Evolutionary conservation across 2,113 vertebrate genomes (phyloP).

Genomic region (Bothrops jararaca): DNA sequence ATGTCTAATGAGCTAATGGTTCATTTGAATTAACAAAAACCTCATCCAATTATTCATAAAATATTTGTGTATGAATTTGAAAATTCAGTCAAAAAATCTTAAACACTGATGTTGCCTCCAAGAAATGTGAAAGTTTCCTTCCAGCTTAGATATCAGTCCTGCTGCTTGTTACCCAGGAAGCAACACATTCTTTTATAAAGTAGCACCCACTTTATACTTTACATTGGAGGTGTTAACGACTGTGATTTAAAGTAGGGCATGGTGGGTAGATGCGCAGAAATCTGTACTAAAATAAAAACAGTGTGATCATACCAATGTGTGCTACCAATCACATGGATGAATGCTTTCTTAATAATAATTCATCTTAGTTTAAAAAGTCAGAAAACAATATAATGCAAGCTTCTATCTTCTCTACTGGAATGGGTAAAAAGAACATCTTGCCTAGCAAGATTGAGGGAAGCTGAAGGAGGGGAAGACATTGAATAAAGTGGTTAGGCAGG

Average conservation of each 20-base stretch:
- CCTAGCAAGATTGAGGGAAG: background rate
- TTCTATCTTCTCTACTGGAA: background rate
- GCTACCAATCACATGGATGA: background rate
- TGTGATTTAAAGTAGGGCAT: slow-evolving; percentile 1
- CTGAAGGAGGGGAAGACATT: background rate
- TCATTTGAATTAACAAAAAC: background rate
- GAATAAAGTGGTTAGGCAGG: background rate
- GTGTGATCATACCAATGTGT: background rate
- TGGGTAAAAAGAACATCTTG: background rate
- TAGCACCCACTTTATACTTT: background rate
- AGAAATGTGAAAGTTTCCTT: background rate
- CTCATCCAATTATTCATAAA: background rate
- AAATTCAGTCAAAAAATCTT: background rate
- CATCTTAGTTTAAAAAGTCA: background rate
- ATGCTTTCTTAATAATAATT: background rate
- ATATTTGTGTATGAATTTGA: background rate
- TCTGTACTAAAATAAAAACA: background rate
- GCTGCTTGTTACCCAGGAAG: background rate
- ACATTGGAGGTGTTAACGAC: background rate
- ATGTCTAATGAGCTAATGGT: background rate
- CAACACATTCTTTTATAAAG: background rate
- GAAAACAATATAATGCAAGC: background rate
- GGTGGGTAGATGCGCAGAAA: background rate
- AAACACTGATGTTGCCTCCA: background rate
- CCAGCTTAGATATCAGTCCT: background rate